phyloP scores from a whole-genome alignment of 1,140 invertebrate species.

The Zaprionus camerounensis region DNA sequence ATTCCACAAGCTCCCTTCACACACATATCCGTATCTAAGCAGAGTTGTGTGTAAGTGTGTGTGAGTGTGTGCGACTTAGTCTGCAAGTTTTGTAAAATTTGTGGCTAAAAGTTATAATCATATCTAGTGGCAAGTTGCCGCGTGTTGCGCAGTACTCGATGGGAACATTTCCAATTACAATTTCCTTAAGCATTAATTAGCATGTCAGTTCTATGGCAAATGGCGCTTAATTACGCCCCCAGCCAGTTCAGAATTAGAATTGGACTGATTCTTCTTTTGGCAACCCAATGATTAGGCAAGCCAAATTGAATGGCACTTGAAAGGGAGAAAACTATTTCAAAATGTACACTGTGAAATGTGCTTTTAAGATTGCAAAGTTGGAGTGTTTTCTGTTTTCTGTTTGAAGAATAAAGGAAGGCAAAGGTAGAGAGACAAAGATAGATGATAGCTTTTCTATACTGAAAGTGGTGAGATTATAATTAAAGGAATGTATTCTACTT shows the following conservation, averaged over 20 bases:
- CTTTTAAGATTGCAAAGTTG: too few relatives aligned
- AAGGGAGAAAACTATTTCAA: neutral
- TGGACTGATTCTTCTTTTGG: slow-evolving; percentile 36
- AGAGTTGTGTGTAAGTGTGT: slow-evolving; percentile 4
- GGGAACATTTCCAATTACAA: slow-evolving; percentile 75
- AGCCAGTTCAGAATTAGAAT: slow-evolving; percentile 40
- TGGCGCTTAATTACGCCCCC: slow-evolving; percentile 62
- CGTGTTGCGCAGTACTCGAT: slow-evolving; percentile 20
- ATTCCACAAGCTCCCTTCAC: slow-evolving; percentile 31
- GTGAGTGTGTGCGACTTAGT: slow-evolving; percentile 58
- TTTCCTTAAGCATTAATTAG: slow-evolving; percentile 80
- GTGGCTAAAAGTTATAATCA: slow-evolving; percentile 77
- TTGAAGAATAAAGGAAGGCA: too few relatives aligned
- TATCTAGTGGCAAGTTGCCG: slow-evolving; percentile 53
- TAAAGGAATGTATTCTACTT: too few relatives aligned
- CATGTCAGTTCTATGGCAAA: slow-evolving; percentile 77
- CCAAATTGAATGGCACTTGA: slow-evolving; percentile 23
- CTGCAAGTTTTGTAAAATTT: slow-evolving; percentile 71
- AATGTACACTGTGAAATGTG: neutral
- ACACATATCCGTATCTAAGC: slow-evolving; percentile 6
- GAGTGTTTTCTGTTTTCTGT: too few relatives aligned
- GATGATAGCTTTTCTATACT: too few relatives aligned
- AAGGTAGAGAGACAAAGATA: too few relatives aligned
- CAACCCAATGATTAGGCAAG: slow-evolving; percentile 51
- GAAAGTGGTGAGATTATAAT: too few relatives aligned